A percentile compares a stretch with the other conserved stretches of the same genome.
phyloP scores from a whole-genome alignment of 1,140 invertebrate species.

The Lucilia sericata region DNA sequence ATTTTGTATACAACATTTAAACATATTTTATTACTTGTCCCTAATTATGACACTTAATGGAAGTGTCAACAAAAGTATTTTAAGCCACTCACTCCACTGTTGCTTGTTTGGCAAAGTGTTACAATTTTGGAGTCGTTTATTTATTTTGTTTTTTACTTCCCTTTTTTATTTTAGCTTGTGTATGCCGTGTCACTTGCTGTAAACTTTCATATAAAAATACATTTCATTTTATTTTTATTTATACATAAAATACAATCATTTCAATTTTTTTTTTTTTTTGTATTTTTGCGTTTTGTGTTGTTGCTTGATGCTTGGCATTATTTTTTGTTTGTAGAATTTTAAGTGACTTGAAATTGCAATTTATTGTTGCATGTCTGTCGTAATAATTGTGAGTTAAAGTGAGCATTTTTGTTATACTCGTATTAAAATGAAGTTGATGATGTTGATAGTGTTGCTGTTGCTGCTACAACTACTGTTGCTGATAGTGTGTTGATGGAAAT shows the following conservation, averaged over 20 bases:
- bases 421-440: slow-evolving; percentile 13
- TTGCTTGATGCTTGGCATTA: neutral
- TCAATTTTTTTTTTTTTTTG: neutral
- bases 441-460: neutral
- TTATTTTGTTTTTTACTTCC: too few relatives aligned
- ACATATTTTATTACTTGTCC: too few relatives aligned
- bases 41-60: too few relatives aligned
- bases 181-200: neutral
- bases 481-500: slow-evolving; percentile 23
- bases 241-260: slow-evolving; percentile 24
- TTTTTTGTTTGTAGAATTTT: slow-evolving; percentile 35
- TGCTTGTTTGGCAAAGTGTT: too few relatives aligned
- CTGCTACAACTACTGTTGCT: neutral
- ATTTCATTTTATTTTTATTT: neutral
- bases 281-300: neutral
- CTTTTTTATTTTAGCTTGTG: neutral
- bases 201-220: neutral
- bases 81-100: too few relatives aligned
- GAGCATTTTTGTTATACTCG: slow-evolving; percentile 5
- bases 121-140: too few relatives aligned
- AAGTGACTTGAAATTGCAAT: slow-evolving; percentile 42
- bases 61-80: too few relatives aligned
- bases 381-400: slow-evolving; percentile 41
- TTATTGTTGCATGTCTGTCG: slow-evolving; percentile 41
- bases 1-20: too few relatives aligned